Base-by-base conservation (phyloP, 23 tunicate genomes). In the Styela clava region DNA sequence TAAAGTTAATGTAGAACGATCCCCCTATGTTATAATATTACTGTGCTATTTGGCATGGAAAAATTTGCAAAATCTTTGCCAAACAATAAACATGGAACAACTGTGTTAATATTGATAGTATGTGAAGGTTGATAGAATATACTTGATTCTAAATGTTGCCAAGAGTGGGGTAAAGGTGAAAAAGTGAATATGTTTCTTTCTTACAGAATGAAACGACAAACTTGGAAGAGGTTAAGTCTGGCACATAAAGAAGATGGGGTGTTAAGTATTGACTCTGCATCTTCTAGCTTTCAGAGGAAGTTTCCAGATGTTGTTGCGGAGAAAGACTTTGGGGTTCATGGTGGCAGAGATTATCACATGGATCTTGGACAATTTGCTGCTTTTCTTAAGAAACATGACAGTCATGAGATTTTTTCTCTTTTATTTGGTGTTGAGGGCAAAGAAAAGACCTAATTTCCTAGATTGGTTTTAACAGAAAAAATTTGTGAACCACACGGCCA, bases 331-430 rank as follows among this genome's bases (percentile, higher is more conserved):
- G 98, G 86, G 31, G 93, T 87, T 1, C 98, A 93, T 44, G 98
- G 92, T 24, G 98, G 98, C 1, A 74, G 98, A 74, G 91, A 93
- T 68, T 93, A 93, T 77, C 98, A 93, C 70, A 93, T 93, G 98
- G 98, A 93, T 74, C 74, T 93, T 61, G 98, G 98, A 80, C 65
- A 85, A 64, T 93, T 93, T 77, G 76, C 90, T 2, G 64, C 83
- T 16, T 93, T 28, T 88, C 64, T 93, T 34, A 79, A 61, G 12
- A 81, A 84, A 24, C 93, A 93, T 52, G 37, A 81, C 21, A 69
- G 93, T 63, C 84, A 78, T 27, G 67, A 84, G 1, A 76, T 93
- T 73, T 93, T 93, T 81, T 74, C 63, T 18, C 69, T 93, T 12
- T 62, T 93, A 44, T 93, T 93, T 78, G 98, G 98, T 19, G 98